Evolutionary conservation across 2,888 invertebrate species (phyloP), one percentile per base, ranked within the genome.

Genomic region (Scrobipalpa costella): DNA sequence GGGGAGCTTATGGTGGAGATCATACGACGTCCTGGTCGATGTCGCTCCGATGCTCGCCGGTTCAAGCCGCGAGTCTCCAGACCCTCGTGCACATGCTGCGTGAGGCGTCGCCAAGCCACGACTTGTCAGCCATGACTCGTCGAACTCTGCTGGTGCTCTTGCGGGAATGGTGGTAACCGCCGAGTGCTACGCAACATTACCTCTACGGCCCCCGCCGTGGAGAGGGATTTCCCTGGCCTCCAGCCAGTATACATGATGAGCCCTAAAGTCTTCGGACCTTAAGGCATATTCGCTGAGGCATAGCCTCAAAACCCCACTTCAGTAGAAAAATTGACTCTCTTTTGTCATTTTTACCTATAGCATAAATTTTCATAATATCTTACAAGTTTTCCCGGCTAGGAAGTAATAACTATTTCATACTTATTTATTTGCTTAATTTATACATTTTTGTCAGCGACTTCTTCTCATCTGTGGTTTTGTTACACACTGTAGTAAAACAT

Each of bases 21-120:
- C 27, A 27, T 27, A 27, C 27, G 27, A 27, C 27, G 27, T 27
- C 27, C 27, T 27, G 2, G 27, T 27, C 27, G 27, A 27, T 27
- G 27, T 27, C 27, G 15, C 3, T 3, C 44, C 9, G 44, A 44
- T 7, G 44, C 44, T 6, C 44, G 44, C 44, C 15, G 44, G 44
- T n/a, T 44, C 44, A 15, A 44, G 15, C 44, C 44, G 9, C 44
- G 44, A n/a, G 44, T 44, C 44, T 44, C 44, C 44, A 44, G 36
- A 44, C 44, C 44, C 44, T 44, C 44, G 44, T 9, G n/a, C 44
- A 15, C 44, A 5, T 44, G 44, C 44, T 44, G 44, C n/a, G 44
- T n/a, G 44, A 15, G 44, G 44, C n/a, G 44, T 44, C 44, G 44
- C 44, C 27, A 44, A 44, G 44, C 44, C 44, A 44, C 44, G 44